Evolutionary conservation across 2,888 invertebrate genomes (phyloP).

Genomic region (Chalcosyrphus nemorum): DNA sequence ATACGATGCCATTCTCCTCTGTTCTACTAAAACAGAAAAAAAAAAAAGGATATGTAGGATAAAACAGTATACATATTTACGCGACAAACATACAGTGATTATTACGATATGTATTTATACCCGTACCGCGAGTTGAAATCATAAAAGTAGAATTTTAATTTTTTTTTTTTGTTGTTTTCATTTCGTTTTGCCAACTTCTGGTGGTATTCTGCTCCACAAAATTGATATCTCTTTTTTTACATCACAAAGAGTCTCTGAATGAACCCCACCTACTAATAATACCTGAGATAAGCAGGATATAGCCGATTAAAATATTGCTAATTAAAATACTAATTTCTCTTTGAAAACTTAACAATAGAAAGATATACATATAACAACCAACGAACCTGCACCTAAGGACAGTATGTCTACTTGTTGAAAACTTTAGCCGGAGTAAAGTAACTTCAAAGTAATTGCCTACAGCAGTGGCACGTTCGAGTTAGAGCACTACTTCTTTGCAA

Average conservation of each 20-base stretch:
- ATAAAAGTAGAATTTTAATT: conserved; percentile 10
- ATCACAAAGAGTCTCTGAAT: neutral
- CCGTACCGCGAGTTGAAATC: conserved; percentile 1
- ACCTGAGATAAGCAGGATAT: neutral
- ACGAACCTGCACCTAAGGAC: neutral
- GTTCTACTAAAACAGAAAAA: conserved; percentile 5
- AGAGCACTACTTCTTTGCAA: neutral
- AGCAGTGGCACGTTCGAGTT: neutral
- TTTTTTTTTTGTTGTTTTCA: conserved; percentile 24
- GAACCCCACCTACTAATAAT: neutral
- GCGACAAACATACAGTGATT: conserved; percentile 8
- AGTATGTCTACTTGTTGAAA: neutral
- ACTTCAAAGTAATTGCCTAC: conserved; percentile 9
- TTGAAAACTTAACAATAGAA: neutral
- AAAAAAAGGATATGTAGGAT: neutral
- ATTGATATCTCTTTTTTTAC: neutral
- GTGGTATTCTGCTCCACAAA: conserved; percentile 8
- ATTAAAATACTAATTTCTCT: conserved; percentile 1
- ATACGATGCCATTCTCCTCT: conserved; percentile 39
- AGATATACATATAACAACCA: neutral
- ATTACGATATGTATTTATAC: neutral
- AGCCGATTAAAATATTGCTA: neutral
- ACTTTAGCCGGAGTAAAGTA: neutral
- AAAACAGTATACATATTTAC: conserved; percentile 29
- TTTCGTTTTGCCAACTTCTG: neutral